Evolutionary conservation across 2,888 invertebrate genomes (phyloP), one percentile per base, ranked within the genome.

Genomic region (Cabera pusaria): DNA sequence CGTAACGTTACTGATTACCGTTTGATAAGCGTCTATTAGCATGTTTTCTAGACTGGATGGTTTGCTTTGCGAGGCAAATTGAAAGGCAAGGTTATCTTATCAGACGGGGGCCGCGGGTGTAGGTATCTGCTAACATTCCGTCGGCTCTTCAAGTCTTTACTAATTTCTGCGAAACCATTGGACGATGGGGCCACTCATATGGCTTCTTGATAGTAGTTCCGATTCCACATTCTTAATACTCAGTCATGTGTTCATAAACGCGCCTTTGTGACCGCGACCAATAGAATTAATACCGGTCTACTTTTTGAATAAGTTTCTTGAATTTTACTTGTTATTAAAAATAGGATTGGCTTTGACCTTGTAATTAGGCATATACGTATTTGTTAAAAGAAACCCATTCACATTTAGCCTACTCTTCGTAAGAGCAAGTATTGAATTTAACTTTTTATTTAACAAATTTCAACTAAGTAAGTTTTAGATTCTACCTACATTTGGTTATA

Each of bases 41-140:
- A 49, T 55, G 53, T 70, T 71, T 67, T 60, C 52, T 57, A 54
- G 46, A 62, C 56, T 52, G 56, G 51, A 55, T 61, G 17, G 64
- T 59, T 57, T 38, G 48, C 41, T 64, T 67, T 67, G 78, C 72
- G 63, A 79, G 82, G 73, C 73, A 81, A 85, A 85, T 85, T 83
- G 78, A 69, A 82, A 84, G 77, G 78, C 88, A 86, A 87, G 87
- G 87, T 87, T 87, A 87, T 88, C 85, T 88, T 86, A 87, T 88
- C 87, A 78, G 63, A 39, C 55, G 57, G 75, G 62, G 73, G 76
- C 76, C 77, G 72, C 73, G 67, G 56, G 64, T 61, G 53, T 24
- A 62, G n/a, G n/a, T n/a, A n/a, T n/a, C 48, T 49, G 54, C 48
- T 60, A 55, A 28, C 12, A 28, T 24, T 33, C 11, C 6, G 12